Conservation (phyloP, 2,888 invertebrate species). For the Phanerotoma sp. region DNA sequence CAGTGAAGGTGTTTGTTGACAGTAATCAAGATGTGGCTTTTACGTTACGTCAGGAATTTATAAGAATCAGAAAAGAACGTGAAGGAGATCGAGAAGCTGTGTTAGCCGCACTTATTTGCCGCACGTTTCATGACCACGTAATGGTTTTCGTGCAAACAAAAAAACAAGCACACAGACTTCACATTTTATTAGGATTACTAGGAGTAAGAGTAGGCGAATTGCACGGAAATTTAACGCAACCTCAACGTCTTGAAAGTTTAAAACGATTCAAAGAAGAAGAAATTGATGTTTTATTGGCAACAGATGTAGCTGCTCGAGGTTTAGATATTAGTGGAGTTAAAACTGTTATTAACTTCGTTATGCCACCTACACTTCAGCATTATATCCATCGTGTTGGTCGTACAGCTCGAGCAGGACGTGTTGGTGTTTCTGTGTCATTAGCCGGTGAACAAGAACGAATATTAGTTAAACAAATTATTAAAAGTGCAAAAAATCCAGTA, state of each 20-base stretch:
- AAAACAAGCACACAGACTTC: constrained; percentile 90
- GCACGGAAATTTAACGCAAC: constrained; percentile 95
- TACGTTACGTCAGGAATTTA: constrained; percentile 94
- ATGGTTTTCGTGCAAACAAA: constrained; percentile 98
- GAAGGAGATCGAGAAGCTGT: constrained; percentile 93
- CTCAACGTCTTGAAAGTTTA: constrained; percentile 87
- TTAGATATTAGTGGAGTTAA: constrained; percentile 96
- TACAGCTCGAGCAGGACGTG: constrained; percentile 93
- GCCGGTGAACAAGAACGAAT: constrained; percentile 92
- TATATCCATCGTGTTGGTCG: constrained; percentile 96
- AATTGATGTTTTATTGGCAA: constrained; percentile 87
- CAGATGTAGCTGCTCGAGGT: constrained; percentile 92
- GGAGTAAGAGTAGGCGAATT: constrained; percentile 89
- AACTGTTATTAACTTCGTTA: constrained; percentile 94
- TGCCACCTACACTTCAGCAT: constrained; percentile 93
- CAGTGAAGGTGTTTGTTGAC: constrained; percentile 94
- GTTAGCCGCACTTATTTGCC: constrained; percentile 75
- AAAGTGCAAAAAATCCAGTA: constrained; percentile 79
- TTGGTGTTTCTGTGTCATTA: constrained; percentile 91
- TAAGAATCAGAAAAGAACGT: constrained; percentile 84
- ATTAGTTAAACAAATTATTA: constrained; percentile 89
- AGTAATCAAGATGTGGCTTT: constrained; percentile 95
- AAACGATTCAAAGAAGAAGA: constrained; percentile 84
- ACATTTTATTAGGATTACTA: constrained; percentile 86
- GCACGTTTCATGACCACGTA: constrained; percentile 88